Percentiles rank a stretch among this genome's conserved stretches.
These are phyloP conservation scores for Trichoplusia ni DNA, from an alignment of 1,140 invertebrate genomes.

Conservation along the genomic window DNA sequence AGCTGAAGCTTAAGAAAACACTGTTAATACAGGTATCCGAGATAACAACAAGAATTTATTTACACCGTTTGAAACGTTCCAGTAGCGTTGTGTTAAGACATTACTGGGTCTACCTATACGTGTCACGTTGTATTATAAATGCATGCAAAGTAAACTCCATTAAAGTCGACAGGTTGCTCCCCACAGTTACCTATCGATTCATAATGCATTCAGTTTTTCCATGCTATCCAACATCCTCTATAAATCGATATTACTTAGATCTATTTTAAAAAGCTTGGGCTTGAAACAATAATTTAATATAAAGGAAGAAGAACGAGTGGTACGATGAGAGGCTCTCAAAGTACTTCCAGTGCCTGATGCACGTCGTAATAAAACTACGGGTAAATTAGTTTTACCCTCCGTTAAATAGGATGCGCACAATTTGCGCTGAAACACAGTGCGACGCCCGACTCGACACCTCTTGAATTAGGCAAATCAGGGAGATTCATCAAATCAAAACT, in stretches of 20 bases:
- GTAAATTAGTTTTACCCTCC: constrained; percentile 7
- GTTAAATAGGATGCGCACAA: constrained; percentile 16
- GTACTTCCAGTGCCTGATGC: background rate
- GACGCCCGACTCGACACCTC: background rate
- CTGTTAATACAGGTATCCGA: background rate
- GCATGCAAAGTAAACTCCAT: constrained; percentile 3
- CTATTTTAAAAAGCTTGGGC: too few relatives aligned
- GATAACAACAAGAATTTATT: constrained; percentile 13
- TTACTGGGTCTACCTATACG: background rate
- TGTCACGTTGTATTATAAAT: background rate
- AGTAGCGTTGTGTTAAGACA: background rate
- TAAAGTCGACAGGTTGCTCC: constrained; percentile 1
- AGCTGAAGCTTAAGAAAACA: too few relatives aligned
- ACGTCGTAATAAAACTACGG: constrained; percentile 3
- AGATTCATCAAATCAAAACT: constrained; percentile 35
- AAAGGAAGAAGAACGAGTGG: too few relatives aligned
- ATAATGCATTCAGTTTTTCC: background rate
- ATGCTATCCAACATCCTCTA: background rate
- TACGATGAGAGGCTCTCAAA: background rate
- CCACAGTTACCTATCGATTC: background rate
- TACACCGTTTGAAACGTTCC: constrained; percentile 11
- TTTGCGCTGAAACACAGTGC: constrained; percentile 1
- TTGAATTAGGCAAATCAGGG: constrained; percentile 23
- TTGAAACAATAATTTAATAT: background rate
- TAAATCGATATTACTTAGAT: too few relatives aligned